Percentiles rank a stretch among this genome's conserved stretches.
Evolutionary conservation across 64 coral and sea anemone genomes (phyloP).

Genomic region (Pocillopora damicornis): DNA sequence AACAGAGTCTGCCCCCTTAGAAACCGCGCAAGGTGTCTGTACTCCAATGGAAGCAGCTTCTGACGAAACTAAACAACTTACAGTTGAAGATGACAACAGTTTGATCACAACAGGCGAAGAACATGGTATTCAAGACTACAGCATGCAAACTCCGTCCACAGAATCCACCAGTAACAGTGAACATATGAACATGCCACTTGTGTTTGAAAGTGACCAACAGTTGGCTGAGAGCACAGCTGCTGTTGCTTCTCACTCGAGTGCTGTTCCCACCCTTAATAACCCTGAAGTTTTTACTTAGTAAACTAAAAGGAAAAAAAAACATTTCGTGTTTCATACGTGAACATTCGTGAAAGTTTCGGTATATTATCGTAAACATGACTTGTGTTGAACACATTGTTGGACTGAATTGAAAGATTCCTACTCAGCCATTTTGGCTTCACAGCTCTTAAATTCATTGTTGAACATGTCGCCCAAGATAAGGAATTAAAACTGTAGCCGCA

Average conservation of each 20-base stretch:
- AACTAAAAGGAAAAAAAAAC: not conserved
- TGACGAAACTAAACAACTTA: not conserved
- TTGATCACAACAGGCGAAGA: not conserved
- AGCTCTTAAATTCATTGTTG: not conserved
- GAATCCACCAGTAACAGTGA: not conserved
- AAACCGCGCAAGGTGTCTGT: not conserved
- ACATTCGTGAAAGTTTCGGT: not conserved
- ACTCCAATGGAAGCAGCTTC: not conserved
- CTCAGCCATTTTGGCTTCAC: not conserved
- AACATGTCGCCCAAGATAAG: not conserved
- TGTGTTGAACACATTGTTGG: too few relatives aligned
- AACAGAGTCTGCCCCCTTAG: not conserved
- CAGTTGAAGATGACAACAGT: not conserved
- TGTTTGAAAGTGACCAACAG: constrained; percentile 23
- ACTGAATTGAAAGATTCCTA: not conserved
- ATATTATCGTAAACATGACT: too few relatives aligned
- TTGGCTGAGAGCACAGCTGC: not conserved
- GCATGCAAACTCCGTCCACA: not conserved
- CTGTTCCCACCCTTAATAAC: not conserved
- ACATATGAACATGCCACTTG: not conserved
- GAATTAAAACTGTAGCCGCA: too few relatives aligned
- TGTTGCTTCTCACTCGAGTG: not conserved
- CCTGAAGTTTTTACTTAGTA: constrained; percentile 24
- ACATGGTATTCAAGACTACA: not conserved
- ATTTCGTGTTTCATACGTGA: not conserved